These are phyloP conservation scores for Acromyrmex charruanus DNA, from an alignment of 1,140 invertebrate genomes.

Conservation along the genomic window DNA sequence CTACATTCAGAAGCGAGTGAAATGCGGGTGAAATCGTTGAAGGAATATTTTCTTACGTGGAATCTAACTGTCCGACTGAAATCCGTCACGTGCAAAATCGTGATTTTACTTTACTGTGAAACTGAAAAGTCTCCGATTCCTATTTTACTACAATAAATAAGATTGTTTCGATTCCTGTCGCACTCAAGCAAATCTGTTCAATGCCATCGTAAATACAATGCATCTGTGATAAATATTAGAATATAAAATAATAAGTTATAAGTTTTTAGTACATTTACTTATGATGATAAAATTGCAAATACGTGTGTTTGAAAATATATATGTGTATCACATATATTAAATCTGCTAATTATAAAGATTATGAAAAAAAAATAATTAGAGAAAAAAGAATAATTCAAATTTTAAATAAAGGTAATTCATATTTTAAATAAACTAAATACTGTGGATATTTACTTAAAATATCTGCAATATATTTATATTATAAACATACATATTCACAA, in stretches of 20 bases:
- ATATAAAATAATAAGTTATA: not conserved
- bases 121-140: not conserved
- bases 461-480: too few relatives aligned
- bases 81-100: not conserved
- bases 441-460: too few relatives aligned
- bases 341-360: too few relatives aligned
- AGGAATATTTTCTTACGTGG: conserved; percentile 35
- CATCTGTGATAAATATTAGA: not conserved
- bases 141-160: conserved; percentile 16
- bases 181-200: not conserved
- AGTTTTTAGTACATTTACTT: not conserved
- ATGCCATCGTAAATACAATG: not conserved
- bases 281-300: not conserved
- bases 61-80: conserved; percentile 1
- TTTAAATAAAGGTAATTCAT: not conserved
- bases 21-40: not conserved
- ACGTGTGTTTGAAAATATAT: not conserved
- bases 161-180: not conserved
- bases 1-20: not conserved
- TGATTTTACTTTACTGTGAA: conserved; percentile 18
- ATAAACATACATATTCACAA: too few relatives aligned
- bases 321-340: too few relatives aligned
- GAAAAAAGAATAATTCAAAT: conserved; percentile 4
- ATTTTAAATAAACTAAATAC: not conserved
- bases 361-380: not conserved